phyloP scores from a whole-genome alignment of 2,113 vertebrate species.

The Nerophis ophidion region DNA sequence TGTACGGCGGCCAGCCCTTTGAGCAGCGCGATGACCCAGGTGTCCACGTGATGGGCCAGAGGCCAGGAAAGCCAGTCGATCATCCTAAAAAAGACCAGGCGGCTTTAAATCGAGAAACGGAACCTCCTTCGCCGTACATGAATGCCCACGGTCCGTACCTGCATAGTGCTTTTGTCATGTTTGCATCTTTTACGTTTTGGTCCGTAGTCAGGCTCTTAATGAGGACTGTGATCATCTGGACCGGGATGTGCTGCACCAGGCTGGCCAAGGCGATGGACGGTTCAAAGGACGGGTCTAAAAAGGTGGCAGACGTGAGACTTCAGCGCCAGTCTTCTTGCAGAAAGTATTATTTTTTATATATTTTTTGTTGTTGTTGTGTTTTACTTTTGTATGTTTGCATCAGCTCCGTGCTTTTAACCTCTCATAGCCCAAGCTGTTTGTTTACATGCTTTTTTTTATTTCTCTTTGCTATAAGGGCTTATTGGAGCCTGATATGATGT shows the following conservation, averaged over 20 bases:
- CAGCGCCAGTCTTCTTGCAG: no score
- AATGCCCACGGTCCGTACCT: constrained; percentile 68
- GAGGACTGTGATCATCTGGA: constrained; percentile 96
- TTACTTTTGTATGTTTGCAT: no score
- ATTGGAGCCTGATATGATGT: no score
- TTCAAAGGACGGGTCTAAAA: constrained; percentile 84
- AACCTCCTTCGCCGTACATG: neutral
- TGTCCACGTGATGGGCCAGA: constrained; percentile 92
- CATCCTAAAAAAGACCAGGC: constrained; percentile 77
- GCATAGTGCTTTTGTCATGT: constrained; percentile 95
- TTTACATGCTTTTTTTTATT: no score
- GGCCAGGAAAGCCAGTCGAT: constrained; percentile 99
- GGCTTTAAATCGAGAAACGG: neutral
- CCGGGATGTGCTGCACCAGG: constrained; percentile 94
- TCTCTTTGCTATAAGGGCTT: no score
- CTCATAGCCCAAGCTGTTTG: no score
- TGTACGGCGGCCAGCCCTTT: constrained; percentile 95
- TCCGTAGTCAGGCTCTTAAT: constrained; percentile 98
- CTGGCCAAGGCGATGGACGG: constrained; percentile 94
- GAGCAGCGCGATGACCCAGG: constrained; percentile 91
- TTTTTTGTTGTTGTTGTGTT: no score
- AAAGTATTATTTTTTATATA: no score
- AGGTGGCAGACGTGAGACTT: neutral
- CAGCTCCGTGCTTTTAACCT: no score
- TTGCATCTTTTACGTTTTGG: constrained; percentile 94